Percentiles rank a stretch among this genome's conserved stretches.
These are phyloP conservation scores for Petrolisthes cinctipes DNA, from an alignment of 2,888 invertebrate species.

Conservation along the genomic window DNA sequence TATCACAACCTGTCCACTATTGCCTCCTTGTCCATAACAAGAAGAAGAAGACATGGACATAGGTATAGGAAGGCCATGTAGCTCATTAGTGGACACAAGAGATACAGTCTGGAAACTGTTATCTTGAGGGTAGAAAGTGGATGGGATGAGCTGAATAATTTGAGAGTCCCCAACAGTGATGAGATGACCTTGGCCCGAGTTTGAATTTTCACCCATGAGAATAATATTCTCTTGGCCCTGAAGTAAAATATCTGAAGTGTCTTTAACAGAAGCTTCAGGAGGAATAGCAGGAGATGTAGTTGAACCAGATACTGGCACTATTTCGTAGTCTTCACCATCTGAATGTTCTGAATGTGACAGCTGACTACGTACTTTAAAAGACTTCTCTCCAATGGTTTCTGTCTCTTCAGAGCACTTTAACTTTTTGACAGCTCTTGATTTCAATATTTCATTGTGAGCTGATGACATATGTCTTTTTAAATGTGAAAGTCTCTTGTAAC, in stretches of 20 bases:
- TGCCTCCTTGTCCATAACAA: conserved; percentile 24
- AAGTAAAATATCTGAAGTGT: conserved; percentile 37
- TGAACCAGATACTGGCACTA: conserved; percentile 38
- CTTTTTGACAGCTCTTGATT: conserved; percentile 46
- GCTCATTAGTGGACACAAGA: conserved; percentile 44
- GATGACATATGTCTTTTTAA: conserved; percentile 54
- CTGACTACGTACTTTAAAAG: conserved; percentile 9
- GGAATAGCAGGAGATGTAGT: conserved; percentile 36
- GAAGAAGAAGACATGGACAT: conserved; percentile 15
- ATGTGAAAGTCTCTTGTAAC: conserved; percentile 55
- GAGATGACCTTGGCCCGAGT: conserved; percentile 51
- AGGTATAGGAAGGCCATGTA: conserved; percentile 33
- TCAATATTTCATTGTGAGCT: conserved; percentile 51
- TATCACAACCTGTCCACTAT: conserved; percentile 37
- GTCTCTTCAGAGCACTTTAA: conserved; percentile 30
- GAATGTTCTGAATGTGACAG: conserved; percentile 28
- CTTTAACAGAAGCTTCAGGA: conserved; percentile 39
- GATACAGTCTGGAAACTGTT: conserved; percentile 55
- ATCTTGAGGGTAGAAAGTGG: conserved; percentile 55
- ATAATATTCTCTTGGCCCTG: conserved; percentile 48
- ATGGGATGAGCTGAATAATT: conserved; percentile 59
- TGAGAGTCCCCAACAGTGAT: conserved; percentile 60
- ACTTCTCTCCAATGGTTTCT: background rate
- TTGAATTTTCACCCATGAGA: conserved; percentile 52
- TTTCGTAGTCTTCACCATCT: conserved; percentile 49